Evolutionary conservation across 1,140 invertebrate species (phyloP).

Genomic region (Brachionus rotundiformis): DNA sequence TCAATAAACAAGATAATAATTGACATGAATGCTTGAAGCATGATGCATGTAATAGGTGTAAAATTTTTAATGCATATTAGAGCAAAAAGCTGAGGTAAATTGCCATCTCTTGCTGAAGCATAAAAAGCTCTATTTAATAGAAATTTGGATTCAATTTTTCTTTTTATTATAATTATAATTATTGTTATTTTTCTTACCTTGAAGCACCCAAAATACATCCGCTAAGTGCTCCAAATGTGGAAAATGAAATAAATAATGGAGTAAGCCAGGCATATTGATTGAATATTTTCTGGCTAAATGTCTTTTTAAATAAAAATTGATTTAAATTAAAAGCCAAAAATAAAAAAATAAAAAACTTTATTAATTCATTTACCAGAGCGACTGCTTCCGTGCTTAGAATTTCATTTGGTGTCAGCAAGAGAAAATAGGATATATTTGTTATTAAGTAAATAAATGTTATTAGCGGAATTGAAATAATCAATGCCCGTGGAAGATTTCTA

Average conservation of each 20-base stretch:
- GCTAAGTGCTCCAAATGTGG: slow-evolving; percentile 96
- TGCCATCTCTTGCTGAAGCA: slow-evolving; percentile 59
- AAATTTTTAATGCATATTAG: slow-evolving; percentile 57
- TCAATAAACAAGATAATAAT: slow-evolving; percentile 58
- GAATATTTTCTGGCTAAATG: slow-evolving; percentile 89
- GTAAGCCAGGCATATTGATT: slow-evolving; percentile 88
- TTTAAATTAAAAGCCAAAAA: background rate
- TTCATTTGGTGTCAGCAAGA: slow-evolving; percentile 64
- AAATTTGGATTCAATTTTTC: too few species aligned
- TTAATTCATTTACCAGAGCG: slow-evolving; percentile 61
- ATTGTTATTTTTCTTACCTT: too few species aligned
- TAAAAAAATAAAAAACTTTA: background rate
- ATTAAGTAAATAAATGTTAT: slow-evolving; percentile 66
- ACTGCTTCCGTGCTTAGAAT: slow-evolving; percentile 65
- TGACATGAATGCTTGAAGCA: slow-evolving; percentile 54
- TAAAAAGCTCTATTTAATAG: slow-evolving; percentile 62
- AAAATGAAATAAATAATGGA: slow-evolving; percentile 94
- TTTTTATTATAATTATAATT: too few species aligned
- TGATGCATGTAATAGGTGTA: slow-evolving; percentile 54
- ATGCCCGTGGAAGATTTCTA: slow-evolving; percentile 66
- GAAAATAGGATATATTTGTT: slow-evolving; percentile 66
- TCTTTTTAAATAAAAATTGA: slow-evolving; percentile 60
- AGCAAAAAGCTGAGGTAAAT: slow-evolving; percentile 59
- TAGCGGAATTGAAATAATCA: slow-evolving; percentile 65
- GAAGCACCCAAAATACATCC: slow-evolving; percentile 77